Evolutionary conservation across 2,888 invertebrate genomes (phyloP), one percentile per base, ranked within the genome.

Genomic region (Spatulosminthurus flaviceps): DNA sequence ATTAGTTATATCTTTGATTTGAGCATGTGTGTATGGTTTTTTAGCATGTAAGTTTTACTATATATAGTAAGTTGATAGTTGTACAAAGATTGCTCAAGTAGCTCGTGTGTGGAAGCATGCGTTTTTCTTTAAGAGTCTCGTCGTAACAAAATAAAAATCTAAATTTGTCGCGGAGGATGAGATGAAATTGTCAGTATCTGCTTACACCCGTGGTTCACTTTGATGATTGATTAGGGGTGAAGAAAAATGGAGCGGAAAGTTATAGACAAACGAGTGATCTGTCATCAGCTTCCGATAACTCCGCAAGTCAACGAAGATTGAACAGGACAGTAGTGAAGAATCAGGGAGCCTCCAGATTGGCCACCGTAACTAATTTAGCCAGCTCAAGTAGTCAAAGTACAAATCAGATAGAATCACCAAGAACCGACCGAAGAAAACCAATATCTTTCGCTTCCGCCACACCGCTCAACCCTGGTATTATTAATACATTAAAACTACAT

Each of bases 271-370:
- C 80, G 42, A 81, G 81, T 76, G 80, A 82, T 79, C 78, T 81
- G 71, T 82, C 82, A 43, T 81, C 82, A 69, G 80, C 81, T 0
- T 82, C 82, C 26, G 82, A 82, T 70, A 80, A 81, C 74, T 82
- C 82, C 0, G 60, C 34, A 41, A 61, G 61, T 70, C 70, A 61
- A 21, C 24, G 41, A 64, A 75, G 75, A 41, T 34, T 75, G 34
- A 51, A n/a, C n/a, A 70, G 41, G 70, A 41, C 72, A 72, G 72
- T 74, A 61, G 64, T 11, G n/a, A 64, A 9, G 64, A 60, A 43
- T 24, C 66, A 66, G 43, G 67, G 43, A 67, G 43, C 66, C 42
- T 76, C 76, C 13, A 66, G 42, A 26, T 67, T 76, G 76, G 67
- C 76, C 76, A 34, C 34, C 24, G 64, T 19, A 29, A 75, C 64